Evolutionary conservation across 2,888 invertebrate genomes (phyloP).

Genomic region (Dicranocentrus wangi): DNA sequence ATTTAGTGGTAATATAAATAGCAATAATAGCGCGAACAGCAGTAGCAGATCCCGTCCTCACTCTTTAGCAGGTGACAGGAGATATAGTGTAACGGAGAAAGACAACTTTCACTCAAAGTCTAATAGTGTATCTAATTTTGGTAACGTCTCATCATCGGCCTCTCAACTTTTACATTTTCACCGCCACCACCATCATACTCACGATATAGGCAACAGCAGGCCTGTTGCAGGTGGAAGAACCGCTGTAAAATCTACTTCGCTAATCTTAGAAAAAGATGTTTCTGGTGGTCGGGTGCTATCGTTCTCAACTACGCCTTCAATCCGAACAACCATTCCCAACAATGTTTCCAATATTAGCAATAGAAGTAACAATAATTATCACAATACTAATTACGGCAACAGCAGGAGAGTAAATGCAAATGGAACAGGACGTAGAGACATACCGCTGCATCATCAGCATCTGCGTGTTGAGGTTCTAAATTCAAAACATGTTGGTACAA

Average conservation of each 20-base stretch:
- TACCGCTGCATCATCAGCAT: slow-evolving; percentile 4
- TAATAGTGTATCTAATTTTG: slow-evolving; percentile 68
- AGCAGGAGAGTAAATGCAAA: too few species aligned
- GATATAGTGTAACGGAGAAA: slow-evolving; percentile 63
- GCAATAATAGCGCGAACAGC: slow-evolving; percentile 29
- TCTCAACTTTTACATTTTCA: slow-evolving; percentile 8
- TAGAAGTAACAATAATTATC: slow-evolving; percentile 36
- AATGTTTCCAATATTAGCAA: slow-evolving; percentile 40
- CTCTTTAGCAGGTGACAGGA: slow-evolving; percentile 62
- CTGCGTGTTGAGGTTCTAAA: slow-evolving; percentile 1
- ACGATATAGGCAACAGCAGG: slow-evolving; percentile 58
- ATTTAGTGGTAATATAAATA: slow-evolving; percentile 32
- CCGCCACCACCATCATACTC: slow-evolving; percentile 43
- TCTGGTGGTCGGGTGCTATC: slow-evolving; percentile 3
- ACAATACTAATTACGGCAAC: slow-evolving; percentile 23
- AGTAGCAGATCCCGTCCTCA: slow-evolving; percentile 58
- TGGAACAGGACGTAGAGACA: too few species aligned
- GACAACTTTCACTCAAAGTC: slow-evolving; percentile 66
- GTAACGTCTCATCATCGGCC: slow-evolving; percentile 53
- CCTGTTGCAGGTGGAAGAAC: slow-evolving; percentile 57
- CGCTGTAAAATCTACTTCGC: slow-evolving; percentile 34
- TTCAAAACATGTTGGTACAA: slow-evolving; percentile 18
- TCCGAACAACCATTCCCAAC: slow-evolving; percentile 43
- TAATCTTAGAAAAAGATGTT: slow-evolving; percentile 43
- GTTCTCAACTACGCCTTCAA: neutral